A percentile compares a stretch with the other conserved stretches of the same genome.
These are phyloP conservation scores for Drosophila suboccidentalis DNA, from an alignment of 2,888 invertebrate genomes.

Conservation along the genomic window DNA sequence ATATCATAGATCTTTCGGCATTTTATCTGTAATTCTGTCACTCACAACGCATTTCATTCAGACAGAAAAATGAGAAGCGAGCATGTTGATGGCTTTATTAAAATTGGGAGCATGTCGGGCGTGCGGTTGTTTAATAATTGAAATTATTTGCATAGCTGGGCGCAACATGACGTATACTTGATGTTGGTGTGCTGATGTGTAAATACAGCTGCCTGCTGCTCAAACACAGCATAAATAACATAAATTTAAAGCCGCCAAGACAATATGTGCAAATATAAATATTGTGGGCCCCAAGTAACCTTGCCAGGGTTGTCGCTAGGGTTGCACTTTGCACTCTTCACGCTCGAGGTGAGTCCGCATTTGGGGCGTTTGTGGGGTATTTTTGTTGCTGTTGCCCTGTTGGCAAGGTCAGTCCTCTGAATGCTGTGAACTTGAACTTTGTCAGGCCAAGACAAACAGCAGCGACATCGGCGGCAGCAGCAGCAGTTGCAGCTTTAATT, in stretches of 20 bases:
- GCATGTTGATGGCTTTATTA: conserved; percentile 36
- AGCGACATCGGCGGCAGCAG: conserved; percentile 2
- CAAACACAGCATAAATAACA: conserved; percentile 17
- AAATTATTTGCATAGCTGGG: conserved; percentile 51
- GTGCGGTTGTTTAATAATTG: conserved; percentile 45
- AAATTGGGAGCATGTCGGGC: conserved; percentile 29
- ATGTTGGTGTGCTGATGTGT: conserved; percentile 19
- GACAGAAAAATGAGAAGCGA: conserved; percentile 4
- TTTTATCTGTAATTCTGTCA: background rate
- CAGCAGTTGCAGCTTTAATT: conserved; percentile 52
- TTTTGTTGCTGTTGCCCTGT: conserved; percentile 27
- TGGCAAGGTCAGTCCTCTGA: conserved; percentile 50
- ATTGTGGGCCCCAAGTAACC: conserved; percentile 33
- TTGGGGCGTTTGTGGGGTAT: conserved; percentile 24
- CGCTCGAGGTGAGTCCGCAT: conserved; percentile 37
- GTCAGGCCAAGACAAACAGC: conserved; percentile 50
- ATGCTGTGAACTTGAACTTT: conserved; percentile 60
- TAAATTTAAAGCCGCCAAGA: conserved; percentile 26
- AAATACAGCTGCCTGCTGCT: conserved; percentile 1
- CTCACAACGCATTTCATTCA: conserved; percentile 1
- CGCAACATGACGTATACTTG: conserved; percentile 57
- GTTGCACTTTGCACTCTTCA: conserved; percentile 42
- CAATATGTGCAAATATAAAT: conserved; percentile 17
- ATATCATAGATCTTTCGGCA: background rate
- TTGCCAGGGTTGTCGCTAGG: conserved; percentile 28